Base-by-base conservation (phyloP, 2,888 invertebrate genomes). In the Omphaloscelis lunosa region DNA sequence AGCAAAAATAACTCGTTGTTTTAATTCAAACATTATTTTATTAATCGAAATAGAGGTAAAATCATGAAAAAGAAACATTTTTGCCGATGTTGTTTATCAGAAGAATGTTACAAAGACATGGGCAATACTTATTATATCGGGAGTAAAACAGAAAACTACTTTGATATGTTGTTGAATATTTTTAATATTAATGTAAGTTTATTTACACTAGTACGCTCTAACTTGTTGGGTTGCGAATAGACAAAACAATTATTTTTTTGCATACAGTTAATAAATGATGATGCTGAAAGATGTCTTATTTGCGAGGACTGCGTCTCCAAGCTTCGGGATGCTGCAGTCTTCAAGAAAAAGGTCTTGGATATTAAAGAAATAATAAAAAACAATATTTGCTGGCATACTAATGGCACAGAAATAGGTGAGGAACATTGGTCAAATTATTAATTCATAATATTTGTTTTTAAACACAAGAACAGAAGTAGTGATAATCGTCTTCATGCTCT, bases 41-140 rank as follows among this genome's bases (percentile, higher is more conserved):
- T n/a, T n/a, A 45, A 20, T 51, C 20, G 23, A 51, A 51, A 2
- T 20, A 20, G 0, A 51, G 2, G 20, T 20, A 15, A 72, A 72
- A 78, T 27, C 58, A 88, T 88, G 88, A 75, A 77, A 72, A 73
- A 65, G 61, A 82, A 79, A 29, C 62, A 84, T 39, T 82, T 80
- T 6, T 90, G 90, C 72, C 71, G 80, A 61, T 90, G 88, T 76
- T 90, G 90, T 74, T 85, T 90, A 68, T 75, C 88, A 61, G 75
- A 79, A 51, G 86, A 88, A 53, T 88, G 87, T 77, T 89, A 86
- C 45, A 87, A 90, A 62, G 78, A 91, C 34, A 80, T 91, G 75
- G 72, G 71, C 29, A 77, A 80, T 39, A 80, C 81, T 8, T 90
- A 87, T 70, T 77, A 72, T n/a, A 77, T 70, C 65, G 78, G 77